Evolutionary conservation across 2,888 invertebrate species (phyloP), one percentile per base, ranked within the genome.

Genomic region (Philereme transversata): DNA sequence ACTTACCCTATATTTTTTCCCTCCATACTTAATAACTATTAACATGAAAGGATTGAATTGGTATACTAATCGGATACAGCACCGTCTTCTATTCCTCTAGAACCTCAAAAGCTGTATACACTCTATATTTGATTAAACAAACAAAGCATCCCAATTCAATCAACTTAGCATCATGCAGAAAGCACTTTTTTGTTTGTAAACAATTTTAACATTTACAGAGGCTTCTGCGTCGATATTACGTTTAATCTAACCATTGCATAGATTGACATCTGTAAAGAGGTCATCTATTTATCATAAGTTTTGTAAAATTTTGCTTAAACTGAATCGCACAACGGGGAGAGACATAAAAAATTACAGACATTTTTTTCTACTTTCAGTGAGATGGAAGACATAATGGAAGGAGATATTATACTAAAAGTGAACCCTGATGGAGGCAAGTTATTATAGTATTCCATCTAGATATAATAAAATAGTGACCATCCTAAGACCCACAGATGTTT

Each of bases 341-440:
- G 22, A 22, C 22, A 22, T 22, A 22, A 22, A 22, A 22, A 22
- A 5, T 7, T 8, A 40, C 40, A 40, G 7, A 6, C 3, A 22
- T 22, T 46, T 40, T 41, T 34, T 34, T 51, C 10, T 44, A 10
- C 6, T 69, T 69, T 45, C 46, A 70, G 70, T 52, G 70, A 70
- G 8, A 60, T 70, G 62, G 68, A 70, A 46, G 65, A 68, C 41
- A 70, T 70, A 41, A 67, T 70, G 70, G 70, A 70, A 61, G 70
- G 68, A 35, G 70, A 70, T 45, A 67, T 70, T 35, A 70, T 70
- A 51, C 57, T 70, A 45, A 70, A 70, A 60, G 68, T 70, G 35
- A 67, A 70, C 58, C 65, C 68, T n/a, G 70, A 67, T 62, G 70
- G 67, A 54, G 70, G 67, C 54, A 65, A 48, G 55, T 43, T 45